Conservation (phyloP, 2,888 invertebrate species). For the Mythimna lalbum region DNA sequence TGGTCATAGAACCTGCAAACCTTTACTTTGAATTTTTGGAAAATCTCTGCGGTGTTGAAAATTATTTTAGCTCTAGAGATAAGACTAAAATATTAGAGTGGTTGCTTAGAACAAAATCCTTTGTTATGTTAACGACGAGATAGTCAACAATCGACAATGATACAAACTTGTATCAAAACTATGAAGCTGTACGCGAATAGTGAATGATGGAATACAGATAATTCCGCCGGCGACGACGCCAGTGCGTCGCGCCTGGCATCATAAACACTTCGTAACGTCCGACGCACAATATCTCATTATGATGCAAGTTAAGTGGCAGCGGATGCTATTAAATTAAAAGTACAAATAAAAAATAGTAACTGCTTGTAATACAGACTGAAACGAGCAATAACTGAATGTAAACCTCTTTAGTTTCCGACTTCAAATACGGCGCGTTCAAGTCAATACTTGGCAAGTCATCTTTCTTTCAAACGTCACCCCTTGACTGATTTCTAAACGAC, state of each 20-base stretch:
- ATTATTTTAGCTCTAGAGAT: slow-evolving; percentile 35
- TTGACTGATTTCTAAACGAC: slow-evolving; percentile 60
- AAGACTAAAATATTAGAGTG: slow-evolving; percentile 29
- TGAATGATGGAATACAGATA: slow-evolving; percentile 63
- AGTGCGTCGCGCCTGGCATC: slow-evolving; percentile 74
- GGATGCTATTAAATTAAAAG: slow-evolving; percentile 47
- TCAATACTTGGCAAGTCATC: slow-evolving; percentile 60
- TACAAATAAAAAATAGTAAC: slow-evolving; percentile 42
- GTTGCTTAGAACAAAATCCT: slow-evolving; percentile 39
- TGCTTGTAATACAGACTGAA: slow-evolving; percentile 36
- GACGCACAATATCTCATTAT: slow-evolving; percentile 74
- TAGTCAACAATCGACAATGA: slow-evolving; percentile 22
- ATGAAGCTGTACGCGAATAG: slow-evolving; percentile 42
- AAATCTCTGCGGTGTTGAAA: slow-evolving; percentile 21
- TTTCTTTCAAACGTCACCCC: slow-evolving; percentile 61
- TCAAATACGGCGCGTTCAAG: slow-evolving; percentile 52
- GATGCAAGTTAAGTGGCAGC: slow-evolving; percentile 71
- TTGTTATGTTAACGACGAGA: slow-evolving; percentile 45
- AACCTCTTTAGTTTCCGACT: slow-evolving; percentile 48
- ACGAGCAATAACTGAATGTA: slow-evolving; percentile 41
- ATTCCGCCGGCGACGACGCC: slow-evolving; percentile 69
- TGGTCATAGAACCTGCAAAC: background rate
- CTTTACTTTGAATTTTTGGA: slow-evolving; percentile 25
- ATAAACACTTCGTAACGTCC: slow-evolving; percentile 80
- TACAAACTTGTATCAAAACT: slow-evolving; percentile 47